phyloP scores from a whole-genome alignment of 92 coral and sea anemone genomes.

The Plumapathes pennacea region DNA sequence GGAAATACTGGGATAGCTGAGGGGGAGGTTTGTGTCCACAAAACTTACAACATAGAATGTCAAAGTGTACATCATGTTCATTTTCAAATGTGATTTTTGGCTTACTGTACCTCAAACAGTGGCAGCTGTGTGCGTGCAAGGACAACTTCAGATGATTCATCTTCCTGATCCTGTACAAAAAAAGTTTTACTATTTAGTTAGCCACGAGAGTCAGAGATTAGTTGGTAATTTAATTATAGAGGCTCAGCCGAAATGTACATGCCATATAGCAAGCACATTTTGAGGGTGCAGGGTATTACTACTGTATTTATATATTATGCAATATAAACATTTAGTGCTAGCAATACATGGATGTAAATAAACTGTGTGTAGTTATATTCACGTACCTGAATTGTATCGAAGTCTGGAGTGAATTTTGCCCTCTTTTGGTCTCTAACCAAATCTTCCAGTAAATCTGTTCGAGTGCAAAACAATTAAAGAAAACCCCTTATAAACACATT shows the following conservation, averaged over 20 bases:
- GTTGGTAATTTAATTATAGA: too few relatives aligned
- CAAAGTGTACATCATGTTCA: too few relatives aligned
- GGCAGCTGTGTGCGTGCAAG: slow-evolving; percentile 87
- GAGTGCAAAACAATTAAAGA: background rate
- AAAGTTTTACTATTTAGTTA: too few relatives aligned
- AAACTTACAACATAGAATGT: too few relatives aligned
- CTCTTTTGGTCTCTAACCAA: slow-evolving; percentile 87
- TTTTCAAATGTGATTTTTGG: too few relatives aligned
- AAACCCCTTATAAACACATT: background rate
- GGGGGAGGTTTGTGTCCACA: too few relatives aligned
- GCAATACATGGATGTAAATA: too few relatives aligned
- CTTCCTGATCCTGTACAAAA: slow-evolving; percentile 71
- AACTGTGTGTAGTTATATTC: too few relatives aligned
- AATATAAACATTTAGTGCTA: background rate
- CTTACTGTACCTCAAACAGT: slow-evolving; percentile 71
- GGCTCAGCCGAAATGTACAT: too few relatives aligned
- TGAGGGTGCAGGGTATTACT: background rate
- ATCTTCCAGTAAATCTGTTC: slow-evolving; percentile 79
- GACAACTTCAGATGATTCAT: slow-evolving; percentile 92
- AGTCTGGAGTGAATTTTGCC: slow-evolving; percentile 76
- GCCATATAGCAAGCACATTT: too few relatives aligned
- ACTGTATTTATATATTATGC: background rate
- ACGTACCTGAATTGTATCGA: slow-evolving; percentile 90
- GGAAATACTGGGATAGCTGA: background rate
- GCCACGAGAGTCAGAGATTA: too few relatives aligned